phyloP scores from a whole-genome alignment of 2,888 invertebrate genomes.

The Andrena bucephala region DNA sequence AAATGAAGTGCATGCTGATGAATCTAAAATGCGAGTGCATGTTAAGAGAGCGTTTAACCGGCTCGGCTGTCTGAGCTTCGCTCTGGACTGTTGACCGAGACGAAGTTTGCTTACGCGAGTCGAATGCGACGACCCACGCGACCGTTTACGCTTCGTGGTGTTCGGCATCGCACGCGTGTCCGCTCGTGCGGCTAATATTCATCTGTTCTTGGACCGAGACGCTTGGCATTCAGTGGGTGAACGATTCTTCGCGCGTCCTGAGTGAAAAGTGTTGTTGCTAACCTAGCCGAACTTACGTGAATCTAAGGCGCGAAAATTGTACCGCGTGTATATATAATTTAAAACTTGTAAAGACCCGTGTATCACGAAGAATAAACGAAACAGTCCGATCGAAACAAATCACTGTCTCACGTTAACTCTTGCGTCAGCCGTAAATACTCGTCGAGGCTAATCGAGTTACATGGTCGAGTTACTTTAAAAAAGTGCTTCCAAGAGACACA shows the following conservation, averaged over 20 bases:
- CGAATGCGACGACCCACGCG: slow-evolving; percentile 36
- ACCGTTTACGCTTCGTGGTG: slow-evolving; percentile 28
- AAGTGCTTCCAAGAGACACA: neutral
- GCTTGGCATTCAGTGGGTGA: neutral
- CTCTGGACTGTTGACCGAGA: neutral
- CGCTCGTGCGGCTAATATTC: slow-evolving; percentile 17
- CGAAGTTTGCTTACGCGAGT: slow-evolving; percentile 21
- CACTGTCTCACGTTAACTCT: slow-evolving; percentile 25
- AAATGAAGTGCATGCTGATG: slow-evolving; percentile 13
- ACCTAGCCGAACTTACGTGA: neutral
- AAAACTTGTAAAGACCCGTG: slow-evolving; percentile 27
- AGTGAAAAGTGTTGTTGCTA: slow-evolving; percentile 14
- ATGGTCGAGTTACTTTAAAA: neutral
- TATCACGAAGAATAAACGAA: slow-evolving; percentile 21
- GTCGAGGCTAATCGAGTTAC: neutral
- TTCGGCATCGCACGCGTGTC: slow-evolving; percentile 21
- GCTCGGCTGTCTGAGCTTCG: neutral
- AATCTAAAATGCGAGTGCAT: neutral
- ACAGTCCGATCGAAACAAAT: slow-evolving; percentile 1
- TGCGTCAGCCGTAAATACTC: slow-evolving; percentile 7
- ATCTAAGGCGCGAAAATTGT: slow-evolving; percentile 28
- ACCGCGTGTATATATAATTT: neutral
- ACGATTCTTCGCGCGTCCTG: neutral
- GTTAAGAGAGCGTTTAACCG: slow-evolving; percentile 28
- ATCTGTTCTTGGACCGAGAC: neutral